Evolutionary conservation across 2,113 vertebrate species (phyloP), one percentile per base, ranked within the genome.

Genomic region (Nesogale talazaci): DNA sequence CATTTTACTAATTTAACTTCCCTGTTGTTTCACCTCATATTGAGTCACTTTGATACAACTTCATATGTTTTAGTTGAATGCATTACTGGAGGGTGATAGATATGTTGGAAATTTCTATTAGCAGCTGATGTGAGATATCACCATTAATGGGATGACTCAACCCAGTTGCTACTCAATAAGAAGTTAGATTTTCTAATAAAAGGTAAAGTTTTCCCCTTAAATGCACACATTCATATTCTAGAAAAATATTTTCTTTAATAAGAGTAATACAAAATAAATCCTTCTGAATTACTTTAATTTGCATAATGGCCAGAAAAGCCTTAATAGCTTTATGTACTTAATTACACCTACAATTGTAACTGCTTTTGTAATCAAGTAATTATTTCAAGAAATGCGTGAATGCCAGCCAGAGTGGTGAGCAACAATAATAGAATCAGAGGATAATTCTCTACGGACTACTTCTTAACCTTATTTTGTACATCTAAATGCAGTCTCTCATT

Each of bases 241-340:
- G 29, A 31, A 75, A 65, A 75, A 93, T 52, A 25, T n/a, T 74
- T 77, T 90, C 88, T 93, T 83, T 70, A 79, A 34, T 80, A 34
- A 72, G 59, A 90, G 46, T 86, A 75, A 63, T 1, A 3, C 77
- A 70, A 94, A 91, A 69, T 63, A 59, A 3, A 83, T 20, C 31
- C 70, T 91, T 91, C 46, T 81, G 79, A 90, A 36, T 85, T 90
- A 81, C 81, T 84, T 95, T 79, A 94, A 65, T 72, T 92, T 83
- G 57, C 27, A 70, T 72, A 86, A 69, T 92, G 90, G 89, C 31
- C 31, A 92, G 31, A 29, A 89, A 82, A 78, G 31, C 65, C 25
- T 74, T 93, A 88, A 74, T 63, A 52, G 42, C 17, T 81, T 89
- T 86, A n/a, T 69, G 15, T 92, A 59, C 5, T 40, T 85, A 70